phyloP scores from a whole-genome alignment of 35 echinoderm and acorn worm genomes.

The Heliocidaris tuberculata region DNA sequence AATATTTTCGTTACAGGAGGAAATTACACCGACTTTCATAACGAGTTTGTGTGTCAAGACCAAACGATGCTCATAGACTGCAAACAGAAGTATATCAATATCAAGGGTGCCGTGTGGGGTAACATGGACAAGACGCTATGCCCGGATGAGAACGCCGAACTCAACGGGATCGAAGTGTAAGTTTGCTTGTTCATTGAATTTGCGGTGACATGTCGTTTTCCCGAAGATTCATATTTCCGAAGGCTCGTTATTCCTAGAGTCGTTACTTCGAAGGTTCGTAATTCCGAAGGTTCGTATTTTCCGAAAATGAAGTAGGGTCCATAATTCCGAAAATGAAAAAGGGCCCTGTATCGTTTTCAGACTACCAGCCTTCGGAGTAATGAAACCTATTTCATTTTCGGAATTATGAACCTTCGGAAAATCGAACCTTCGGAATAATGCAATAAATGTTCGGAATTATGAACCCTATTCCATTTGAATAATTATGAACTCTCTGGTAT shows the following conservation, averaged over 20 bases:
- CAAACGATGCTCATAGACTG: conserved; percentile 21
- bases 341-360: too few relatives aligned
- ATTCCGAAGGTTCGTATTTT: too few relatives aligned
- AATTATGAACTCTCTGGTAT: too few relatives aligned
- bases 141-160: background rate
- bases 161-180: background rate
- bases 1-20: too few relatives aligned
- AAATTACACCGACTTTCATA: too few relatives aligned
- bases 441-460: too few relatives aligned
- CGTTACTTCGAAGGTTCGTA: too few relatives aligned
- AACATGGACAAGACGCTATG: background rate
- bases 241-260: background rate
- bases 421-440: too few relatives aligned
- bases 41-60: background rate
- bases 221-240: background rate
- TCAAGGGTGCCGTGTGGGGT: background rate
- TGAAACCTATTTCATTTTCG: background rate
- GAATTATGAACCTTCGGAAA: background rate
- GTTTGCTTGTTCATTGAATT: background rate
- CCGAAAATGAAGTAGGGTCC: too few relatives aligned
- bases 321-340: too few relatives aligned
- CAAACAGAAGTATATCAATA: conserved; percentile 9
- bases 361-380: too few relatives aligned
- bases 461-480: too few relatives aligned
- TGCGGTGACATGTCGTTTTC: background rate